Evolutionary conservation across 2,888 invertebrate genomes (phyloP).

Genomic region (Andrena bucephala): DNA sequence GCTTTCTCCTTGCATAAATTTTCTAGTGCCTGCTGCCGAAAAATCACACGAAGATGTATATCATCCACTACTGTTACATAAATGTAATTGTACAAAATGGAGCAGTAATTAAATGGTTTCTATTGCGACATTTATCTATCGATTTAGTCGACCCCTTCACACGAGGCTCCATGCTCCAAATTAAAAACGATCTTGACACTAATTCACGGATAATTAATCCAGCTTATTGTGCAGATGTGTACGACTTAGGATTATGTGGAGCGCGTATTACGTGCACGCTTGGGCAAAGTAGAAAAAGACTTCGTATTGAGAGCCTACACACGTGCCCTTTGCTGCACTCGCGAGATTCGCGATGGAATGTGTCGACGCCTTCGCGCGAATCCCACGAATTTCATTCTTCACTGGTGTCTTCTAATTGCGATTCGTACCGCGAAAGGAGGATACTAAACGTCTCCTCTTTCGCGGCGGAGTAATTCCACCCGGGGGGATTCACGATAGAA

Average conservation of each 20-base stretch:
- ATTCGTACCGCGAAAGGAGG: slow-evolving; percentile 33
- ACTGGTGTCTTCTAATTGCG: slow-evolving; percentile 34
- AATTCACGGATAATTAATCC: slow-evolving; percentile 65
- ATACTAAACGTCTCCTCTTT: background rate
- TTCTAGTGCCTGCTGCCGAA: background rate
- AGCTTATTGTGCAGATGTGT: background rate
- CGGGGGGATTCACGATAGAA: background rate
- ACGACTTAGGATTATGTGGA: slow-evolving; percentile 24
- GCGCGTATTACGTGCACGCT: slow-evolving; percentile 14
- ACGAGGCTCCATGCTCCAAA: slow-evolving; percentile 28
- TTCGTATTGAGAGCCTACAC: slow-evolving; percentile 40
- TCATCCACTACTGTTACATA: too few species aligned
- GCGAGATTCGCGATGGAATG: slow-evolving; percentile 61
- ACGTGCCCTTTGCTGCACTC: slow-evolving; percentile 48
- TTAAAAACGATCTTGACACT: slow-evolving; percentile 63
- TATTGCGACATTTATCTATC: background rate
- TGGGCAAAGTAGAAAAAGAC: slow-evolving; percentile 16
- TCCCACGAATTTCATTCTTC: slow-evolving; percentile 64
- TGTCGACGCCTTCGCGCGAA: slow-evolving; percentile 69
- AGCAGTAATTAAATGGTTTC: background rate
- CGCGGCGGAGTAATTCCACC: background rate
- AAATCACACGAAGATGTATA: background rate
- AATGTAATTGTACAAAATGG: background rate
- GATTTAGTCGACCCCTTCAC: slow-evolving; percentile 10
- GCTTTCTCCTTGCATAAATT: background rate